Percentiles rank a stretch among this genome's conserved stretches.
Evolutionary conservation across 2,797 vertebrate species (phyloP).

Genomic region (Hoplostethus mediterraneus): DNA sequence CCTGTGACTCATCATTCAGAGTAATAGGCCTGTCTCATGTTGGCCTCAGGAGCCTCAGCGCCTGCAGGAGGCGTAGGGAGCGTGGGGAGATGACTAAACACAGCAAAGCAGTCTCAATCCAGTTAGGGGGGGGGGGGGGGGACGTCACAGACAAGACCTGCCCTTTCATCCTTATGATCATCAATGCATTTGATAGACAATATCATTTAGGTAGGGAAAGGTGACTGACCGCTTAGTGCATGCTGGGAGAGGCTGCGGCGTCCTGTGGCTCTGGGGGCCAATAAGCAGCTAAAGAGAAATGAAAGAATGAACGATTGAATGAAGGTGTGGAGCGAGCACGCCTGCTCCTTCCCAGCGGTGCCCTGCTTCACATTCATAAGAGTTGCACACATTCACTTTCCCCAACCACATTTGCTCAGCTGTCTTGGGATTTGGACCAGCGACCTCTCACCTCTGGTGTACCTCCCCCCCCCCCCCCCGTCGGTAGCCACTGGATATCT

Average conservation of each 20-base stretch:
- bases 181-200: background rate
- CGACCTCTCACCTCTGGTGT: background rate
- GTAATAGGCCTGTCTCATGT: constrained; percentile 45
- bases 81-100: constrained; percentile 30
- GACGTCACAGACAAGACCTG: constrained; percentile 2
- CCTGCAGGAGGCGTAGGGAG: constrained; percentile 29
- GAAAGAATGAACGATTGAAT: too few relatives aligned
- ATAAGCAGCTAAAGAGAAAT: too few relatives aligned
- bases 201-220: too few relatives aligned
- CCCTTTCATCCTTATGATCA: constrained; percentile 14
- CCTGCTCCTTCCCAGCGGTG: too few relatives aligned
- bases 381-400: too few relatives aligned
- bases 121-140: background rate
- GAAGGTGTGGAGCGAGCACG: too few relatives aligned
- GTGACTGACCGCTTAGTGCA: background rate
- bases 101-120: background rate
- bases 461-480: too few relatives aligned
- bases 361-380: too few relatives aligned
- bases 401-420: too few relatives aligned
- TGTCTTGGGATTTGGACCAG: too few relatives aligned
- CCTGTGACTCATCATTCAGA: constrained; percentile 70
- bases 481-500: background rate
- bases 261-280: too few relatives aligned
- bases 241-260: too few relatives aligned
- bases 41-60: constrained; percentile 35